Percentiles rank a stretch among this genome's conserved stretches.
These are phyloP conservation scores for Hyalella azteca DNA, from an alignment of 2,888 invertebrate species.

Conservation along the genomic window DNA sequence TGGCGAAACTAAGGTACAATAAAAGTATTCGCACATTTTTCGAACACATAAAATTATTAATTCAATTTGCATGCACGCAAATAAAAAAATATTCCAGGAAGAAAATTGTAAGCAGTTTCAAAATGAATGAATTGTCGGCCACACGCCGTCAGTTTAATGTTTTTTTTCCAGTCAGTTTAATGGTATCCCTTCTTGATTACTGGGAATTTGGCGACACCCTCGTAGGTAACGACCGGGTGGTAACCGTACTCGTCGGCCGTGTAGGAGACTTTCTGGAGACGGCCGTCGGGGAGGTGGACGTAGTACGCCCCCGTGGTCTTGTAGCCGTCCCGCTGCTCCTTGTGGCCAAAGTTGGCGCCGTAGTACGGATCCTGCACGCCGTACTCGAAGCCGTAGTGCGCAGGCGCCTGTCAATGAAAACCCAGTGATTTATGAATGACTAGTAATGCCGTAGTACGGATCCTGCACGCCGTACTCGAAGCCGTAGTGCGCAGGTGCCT, in stretches of 20 bases:
- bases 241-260: constrained; percentile 36
- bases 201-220: constrained; percentile 34
- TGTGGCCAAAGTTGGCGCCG: constrained; percentile 42
- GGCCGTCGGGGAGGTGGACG: constrained; percentile 40
- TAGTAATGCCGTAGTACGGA: constrained; percentile 37
- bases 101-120: too few species aligned
- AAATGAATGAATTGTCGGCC: too few species aligned
- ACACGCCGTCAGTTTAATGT: too few species aligned
- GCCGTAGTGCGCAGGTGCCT: constrained; percentile 41
- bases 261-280: constrained; percentile 37
- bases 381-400: constrained; percentile 41
- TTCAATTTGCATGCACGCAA: too few species aligned
- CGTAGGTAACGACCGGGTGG: constrained; percentile 35
- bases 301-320: constrained; percentile 29
- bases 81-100: too few species aligned
- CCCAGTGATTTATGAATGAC: neutral
- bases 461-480: constrained; percentile 42
- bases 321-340: constrained; percentile 38
- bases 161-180: too few species aligned
- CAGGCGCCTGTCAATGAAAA: constrained; percentile 25
- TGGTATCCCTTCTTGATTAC: neutral
- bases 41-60: too few species aligned
- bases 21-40: too few species aligned
- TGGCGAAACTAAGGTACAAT: too few species aligned
- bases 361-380: constrained; percentile 40